These are phyloP conservation scores for Lasioglossum albipes DNA, from an alignment of 1,140 invertebrate genomes.

Conservation along the genomic window DNA sequence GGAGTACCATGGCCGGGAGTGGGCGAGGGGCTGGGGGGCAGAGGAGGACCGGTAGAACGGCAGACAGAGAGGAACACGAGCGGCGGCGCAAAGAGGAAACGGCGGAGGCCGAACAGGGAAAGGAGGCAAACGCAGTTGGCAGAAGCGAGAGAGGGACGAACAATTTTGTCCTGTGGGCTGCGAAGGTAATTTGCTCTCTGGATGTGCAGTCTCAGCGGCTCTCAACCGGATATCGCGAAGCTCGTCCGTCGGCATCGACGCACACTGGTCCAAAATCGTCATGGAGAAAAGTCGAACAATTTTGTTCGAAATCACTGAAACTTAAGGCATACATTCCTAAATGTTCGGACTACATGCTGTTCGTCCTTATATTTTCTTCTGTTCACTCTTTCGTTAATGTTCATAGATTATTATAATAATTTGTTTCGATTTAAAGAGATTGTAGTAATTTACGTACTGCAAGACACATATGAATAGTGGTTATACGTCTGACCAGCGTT, in stretches of 20 bases:
- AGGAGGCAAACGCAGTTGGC: constrained; percentile 47
- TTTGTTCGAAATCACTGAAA: no score
- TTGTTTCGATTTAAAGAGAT: no score
- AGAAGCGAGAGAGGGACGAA: constrained; percentile 40
- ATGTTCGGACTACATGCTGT: no score
- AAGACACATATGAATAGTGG: no score
- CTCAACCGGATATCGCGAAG: constrained; percentile 43
- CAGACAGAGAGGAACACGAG: constrained; percentile 43
- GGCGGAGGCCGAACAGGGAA: constrained; percentile 4
- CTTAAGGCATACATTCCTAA: no score
- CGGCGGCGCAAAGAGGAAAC: background rate
- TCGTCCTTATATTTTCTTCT: no score
- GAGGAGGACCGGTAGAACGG: constrained; percentile 18
- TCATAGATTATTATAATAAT: no score
- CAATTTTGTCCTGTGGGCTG: constrained; percentile 64
- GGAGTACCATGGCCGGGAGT: constrained; percentile 66
- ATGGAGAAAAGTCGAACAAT: no score
- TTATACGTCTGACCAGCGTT: no score
- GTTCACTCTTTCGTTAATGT: no score
- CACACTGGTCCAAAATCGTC: no score
- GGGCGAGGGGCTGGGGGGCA: constrained; percentile 16
- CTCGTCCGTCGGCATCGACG: background rate
- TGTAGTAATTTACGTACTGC: no score
- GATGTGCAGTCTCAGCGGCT: constrained; percentile 66
- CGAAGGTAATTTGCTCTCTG: constrained; percentile 72